Conservation (phyloP, 1,140 invertebrate genomes). For the Antheraea pernyi region DNA sequence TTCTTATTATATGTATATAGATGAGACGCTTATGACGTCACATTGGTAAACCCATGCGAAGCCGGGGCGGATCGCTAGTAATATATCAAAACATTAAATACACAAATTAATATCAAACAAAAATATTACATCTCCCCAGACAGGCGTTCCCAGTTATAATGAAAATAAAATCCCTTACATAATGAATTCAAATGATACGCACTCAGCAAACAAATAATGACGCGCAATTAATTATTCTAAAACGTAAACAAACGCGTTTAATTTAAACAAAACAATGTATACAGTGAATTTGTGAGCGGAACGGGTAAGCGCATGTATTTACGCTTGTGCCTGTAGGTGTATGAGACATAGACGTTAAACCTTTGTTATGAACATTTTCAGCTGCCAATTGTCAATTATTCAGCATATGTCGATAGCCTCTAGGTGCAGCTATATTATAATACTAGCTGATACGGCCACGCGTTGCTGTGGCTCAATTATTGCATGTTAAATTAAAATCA, state of each 20-base stretch:
- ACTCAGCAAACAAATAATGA: constrained; percentile 22
- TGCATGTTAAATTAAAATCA: too few relatives aligned
- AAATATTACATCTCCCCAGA: neutral
- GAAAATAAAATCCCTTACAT: constrained; percentile 1
- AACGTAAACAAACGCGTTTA: constrained; percentile 19
- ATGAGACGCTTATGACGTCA: too few relatives aligned
- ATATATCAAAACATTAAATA: neutral
- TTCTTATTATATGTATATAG: too few relatives aligned
- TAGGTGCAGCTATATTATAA: too few relatives aligned
- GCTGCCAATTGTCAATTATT: too few relatives aligned
- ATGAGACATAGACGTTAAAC: neutral
- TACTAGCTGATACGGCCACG: too few relatives aligned
- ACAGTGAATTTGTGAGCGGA: constrained; percentile 15
- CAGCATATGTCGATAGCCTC: too few relatives aligned
- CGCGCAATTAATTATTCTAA: constrained; percentile 24
- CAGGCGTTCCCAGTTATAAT: neutral
- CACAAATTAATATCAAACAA: neutral
- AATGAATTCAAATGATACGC: constrained; percentile 7
- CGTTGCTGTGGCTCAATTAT: too few relatives aligned
- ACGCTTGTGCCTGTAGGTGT: neutral
- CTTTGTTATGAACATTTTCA: too few relatives aligned
- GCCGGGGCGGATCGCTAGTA: too few relatives aligned
- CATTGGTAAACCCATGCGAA: too few relatives aligned
- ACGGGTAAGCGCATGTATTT: constrained; percentile 8
- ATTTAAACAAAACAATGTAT: constrained; percentile 17